Evolutionary conservation across 2,888 invertebrate species (phyloP).

Genomic region (Dorcus hopei): DNA sequence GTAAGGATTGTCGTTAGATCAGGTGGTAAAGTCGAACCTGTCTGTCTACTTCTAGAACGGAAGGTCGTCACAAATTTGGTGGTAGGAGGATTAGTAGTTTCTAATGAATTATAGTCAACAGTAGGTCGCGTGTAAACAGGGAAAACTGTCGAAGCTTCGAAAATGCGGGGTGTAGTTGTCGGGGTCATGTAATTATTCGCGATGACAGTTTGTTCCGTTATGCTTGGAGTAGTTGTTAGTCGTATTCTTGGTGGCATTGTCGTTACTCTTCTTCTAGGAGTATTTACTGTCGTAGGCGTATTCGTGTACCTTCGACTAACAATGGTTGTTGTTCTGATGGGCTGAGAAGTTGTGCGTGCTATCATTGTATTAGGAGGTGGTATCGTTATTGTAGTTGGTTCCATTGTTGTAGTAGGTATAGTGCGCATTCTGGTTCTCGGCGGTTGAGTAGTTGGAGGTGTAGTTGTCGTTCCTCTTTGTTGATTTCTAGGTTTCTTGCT

Average conservation of each 20-base stretch:
- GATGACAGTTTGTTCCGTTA: not conserved
- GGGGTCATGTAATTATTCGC: not conserved
- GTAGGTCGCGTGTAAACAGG: slow-evolving; percentile 18
- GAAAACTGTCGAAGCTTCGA: slow-evolving; percentile 8
- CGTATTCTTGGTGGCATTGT: slow-evolving; percentile 51
- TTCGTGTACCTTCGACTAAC: slow-evolving; percentile 4
- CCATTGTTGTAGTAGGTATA: not conserved
- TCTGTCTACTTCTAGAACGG: not conserved
- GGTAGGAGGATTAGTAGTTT: slow-evolving; percentile 17
- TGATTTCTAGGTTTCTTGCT: slow-evolving; percentile 14
- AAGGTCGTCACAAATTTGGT: slow-evolving; percentile 10
- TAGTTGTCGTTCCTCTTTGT: slow-evolving; percentile 26
- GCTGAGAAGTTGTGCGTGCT: slow-evolving; percentile 12
- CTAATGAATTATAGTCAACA: slow-evolving; percentile 4
- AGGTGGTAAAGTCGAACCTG: slow-evolving; percentile 1
- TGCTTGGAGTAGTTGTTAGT: slow-evolving; percentile 5
- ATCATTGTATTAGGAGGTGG: slow-evolving; percentile 14
- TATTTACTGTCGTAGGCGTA: slow-evolving; percentile 13
- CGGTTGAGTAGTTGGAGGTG: slow-evolving; percentile 4
- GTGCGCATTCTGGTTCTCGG: not conserved
- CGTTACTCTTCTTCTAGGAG: slow-evolving; percentile 31
- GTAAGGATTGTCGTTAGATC: slow-evolving; percentile 7
- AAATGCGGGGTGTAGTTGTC: not conserved
- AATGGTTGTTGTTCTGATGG: slow-evolving; percentile 6
- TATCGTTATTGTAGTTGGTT: slow-evolving; percentile 7